These are phyloP conservation scores for Pycnomerus fuliginosus DNA, from an alignment of 2,888 invertebrate genomes.

Conservation along the genomic window DNA sequence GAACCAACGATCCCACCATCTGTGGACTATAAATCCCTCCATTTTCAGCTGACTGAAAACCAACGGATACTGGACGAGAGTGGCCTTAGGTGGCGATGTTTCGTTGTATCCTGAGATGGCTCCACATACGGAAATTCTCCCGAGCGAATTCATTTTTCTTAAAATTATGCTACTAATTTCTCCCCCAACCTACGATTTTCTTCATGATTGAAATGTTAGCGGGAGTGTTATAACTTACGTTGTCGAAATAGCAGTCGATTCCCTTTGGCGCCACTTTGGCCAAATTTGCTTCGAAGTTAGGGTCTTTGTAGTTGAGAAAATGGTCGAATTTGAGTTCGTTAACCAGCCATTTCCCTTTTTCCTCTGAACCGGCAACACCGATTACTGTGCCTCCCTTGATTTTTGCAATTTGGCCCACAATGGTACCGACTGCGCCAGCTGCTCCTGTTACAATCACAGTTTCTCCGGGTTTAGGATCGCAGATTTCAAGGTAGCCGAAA, in stretches of 20 bases:
- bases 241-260: slow-evolving; percentile 74
- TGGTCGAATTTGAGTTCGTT: slow-evolving; percentile 65
- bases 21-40: slow-evolving; percentile 37
- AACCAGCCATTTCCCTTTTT: slow-evolving; percentile 66
- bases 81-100: slow-evolving; percentile 6
- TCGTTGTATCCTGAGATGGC: slow-evolving; percentile 67
- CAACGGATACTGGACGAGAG: slow-evolving; percentile 12
- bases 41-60: slow-evolving; percentile 33
- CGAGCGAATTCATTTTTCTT: slow-evolving; percentile 62
- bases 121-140: slow-evolving; percentile 68
- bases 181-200: slow-evolving; percentile 74
- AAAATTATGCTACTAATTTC: slow-evolving; percentile 64
- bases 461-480: slow-evolving; percentile 68
- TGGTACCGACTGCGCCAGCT: slow-evolving; percentile 74
- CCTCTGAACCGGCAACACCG: slow-evolving; percentile 68
- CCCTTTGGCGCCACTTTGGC: slow-evolving; percentile 65
- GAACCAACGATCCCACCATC: slow-evolving; percentile 55
- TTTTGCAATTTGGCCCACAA: slow-evolving; percentile 77
- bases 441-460: slow-evolving; percentile 72
- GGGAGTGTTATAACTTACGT: slow-evolving; percentile 55
- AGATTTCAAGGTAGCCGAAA: slow-evolving; percentile 70
- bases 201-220: slow-evolving; percentile 1
- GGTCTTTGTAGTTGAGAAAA: slow-evolving; percentile 70
- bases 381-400: slow-evolving; percentile 67
- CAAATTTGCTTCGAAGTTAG: slow-evolving; percentile 56